Conservation (phyloP, 2,113 vertebrate genomes). For the Caranx melampygus region DNA sequence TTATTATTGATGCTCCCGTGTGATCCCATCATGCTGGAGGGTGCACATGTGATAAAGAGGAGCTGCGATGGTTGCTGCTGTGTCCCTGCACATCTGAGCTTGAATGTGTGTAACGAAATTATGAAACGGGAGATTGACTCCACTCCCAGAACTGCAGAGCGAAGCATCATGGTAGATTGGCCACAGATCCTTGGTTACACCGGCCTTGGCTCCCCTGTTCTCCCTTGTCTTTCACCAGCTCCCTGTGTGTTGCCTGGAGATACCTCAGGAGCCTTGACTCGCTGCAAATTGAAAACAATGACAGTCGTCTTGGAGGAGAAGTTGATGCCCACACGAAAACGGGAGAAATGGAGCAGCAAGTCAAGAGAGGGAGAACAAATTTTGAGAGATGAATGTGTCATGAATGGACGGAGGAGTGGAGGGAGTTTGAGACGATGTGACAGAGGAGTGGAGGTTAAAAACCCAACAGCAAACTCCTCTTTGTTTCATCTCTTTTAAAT, state of each 20-base stretch:
- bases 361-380: conserved; percentile 52
- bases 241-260: conserved; percentile 19
- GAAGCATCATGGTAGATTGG: conserved; percentile 61
- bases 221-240: conserved; percentile 24
- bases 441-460: neutral
- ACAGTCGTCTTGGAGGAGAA: conserved; percentile 33
- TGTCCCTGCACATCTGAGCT: conserved; percentile 38
- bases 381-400: conserved; percentile 56
- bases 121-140: conserved; percentile 63
- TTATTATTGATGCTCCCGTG: neutral
- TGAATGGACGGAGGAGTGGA: conserved; percentile 10
- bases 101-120: conserved; percentile 53
- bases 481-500: no score
- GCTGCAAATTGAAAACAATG: conserved; percentile 64
- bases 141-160: conserved; percentile 54
- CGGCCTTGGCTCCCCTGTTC: conserved; percentile 3
- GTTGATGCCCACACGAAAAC: conserved; percentile 34
- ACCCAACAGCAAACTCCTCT: no score
- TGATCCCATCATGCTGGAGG: neutral
- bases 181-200: conserved; percentile 31
- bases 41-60: conserved; percentile 18
- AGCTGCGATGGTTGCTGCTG: neutral
- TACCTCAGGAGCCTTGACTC: conserved; percentile 40
- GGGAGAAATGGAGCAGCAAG: conserved; percentile 66
- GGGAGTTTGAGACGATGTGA: conserved; percentile 14